Conservation (phyloP, 2,113 vertebrate genomes). For the Carlito syrichta region DNA sequence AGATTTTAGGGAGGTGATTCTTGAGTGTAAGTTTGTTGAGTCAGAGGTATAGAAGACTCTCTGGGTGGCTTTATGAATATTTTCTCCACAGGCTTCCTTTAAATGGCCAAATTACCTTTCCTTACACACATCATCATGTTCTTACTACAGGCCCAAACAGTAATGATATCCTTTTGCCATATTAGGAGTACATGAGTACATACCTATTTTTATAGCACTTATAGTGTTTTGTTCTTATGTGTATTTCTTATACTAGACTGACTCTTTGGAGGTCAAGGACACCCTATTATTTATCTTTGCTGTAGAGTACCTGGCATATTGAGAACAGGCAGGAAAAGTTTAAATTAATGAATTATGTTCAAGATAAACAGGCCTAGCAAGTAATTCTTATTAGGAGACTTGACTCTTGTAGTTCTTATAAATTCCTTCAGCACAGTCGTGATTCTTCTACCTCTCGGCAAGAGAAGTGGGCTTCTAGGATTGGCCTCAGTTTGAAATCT, state of each 20-base stretch:
- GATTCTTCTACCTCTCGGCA: not conserved
- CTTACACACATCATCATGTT: not conserved
- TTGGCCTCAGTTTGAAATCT: not conserved
- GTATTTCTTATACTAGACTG: conserved; percentile 14
- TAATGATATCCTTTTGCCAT: not conserved
- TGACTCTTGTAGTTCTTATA: not conserved
- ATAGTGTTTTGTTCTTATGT: not conserved
- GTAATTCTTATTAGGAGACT: conserved; percentile 32
- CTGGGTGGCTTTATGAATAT: not conserved
- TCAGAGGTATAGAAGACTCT: not conserved
- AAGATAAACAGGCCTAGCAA: conserved; percentile 7
- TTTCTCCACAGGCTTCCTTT: conserved; percentile 17
- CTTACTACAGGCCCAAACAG: not conserved
- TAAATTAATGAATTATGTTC: not conserved
- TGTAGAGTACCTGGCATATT: not conserved
- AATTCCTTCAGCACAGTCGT: not conserved
- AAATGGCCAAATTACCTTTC: not conserved
- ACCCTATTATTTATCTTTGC: conserved; percentile 24
- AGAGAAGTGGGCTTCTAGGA: not conserved
- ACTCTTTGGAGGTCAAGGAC: not conserved
- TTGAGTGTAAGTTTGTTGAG: not conserved
- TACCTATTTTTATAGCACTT: not conserved
- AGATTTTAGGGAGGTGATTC: not conserved
- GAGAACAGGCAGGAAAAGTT: conserved; percentile 3
- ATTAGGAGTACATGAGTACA: not conserved